A percentile compares a stretch with the other conserved stretches of the same genome.
Evolutionary conservation across 1,140 invertebrate species (phyloP).

Genomic region (Nasonia giraulti): DNA sequence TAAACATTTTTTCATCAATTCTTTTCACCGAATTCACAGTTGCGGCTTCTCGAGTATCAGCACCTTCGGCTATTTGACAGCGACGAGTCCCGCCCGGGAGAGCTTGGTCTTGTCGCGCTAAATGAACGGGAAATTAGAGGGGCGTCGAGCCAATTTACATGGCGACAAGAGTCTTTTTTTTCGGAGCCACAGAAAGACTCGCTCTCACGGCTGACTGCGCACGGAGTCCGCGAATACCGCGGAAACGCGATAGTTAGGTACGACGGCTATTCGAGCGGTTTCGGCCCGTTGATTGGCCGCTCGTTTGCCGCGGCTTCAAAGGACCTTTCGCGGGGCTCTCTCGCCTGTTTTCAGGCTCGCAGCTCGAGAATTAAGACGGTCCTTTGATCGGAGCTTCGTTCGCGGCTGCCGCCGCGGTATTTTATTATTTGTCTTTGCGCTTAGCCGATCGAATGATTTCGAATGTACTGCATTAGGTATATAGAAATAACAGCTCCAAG

Average conservation of each 20-base stretch:
- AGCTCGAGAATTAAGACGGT: too few relatives aligned
- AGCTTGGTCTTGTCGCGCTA: conserved; percentile 16
- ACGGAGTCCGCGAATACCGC: neutral
- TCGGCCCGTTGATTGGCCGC: neutral
- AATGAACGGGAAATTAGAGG: conserved; percentile 58
- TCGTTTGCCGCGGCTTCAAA: neutral
- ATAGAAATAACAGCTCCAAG: neutral
- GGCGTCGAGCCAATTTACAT: conserved; percentile 59
- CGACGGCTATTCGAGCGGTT: neutral
- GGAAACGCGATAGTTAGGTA: neutral
- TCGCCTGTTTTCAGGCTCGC: neutral
- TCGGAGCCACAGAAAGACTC: conserved; percentile 49
- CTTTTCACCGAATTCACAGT: neutral
- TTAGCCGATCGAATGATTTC: neutral
- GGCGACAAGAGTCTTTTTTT: conserved; percentile 57
- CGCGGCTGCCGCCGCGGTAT: neutral
- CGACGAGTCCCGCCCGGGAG: conserved; percentile 52
- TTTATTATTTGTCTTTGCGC: neutral
- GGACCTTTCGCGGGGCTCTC: neutral
- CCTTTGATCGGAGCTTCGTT: neutral
- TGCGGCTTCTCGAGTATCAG: neutral
- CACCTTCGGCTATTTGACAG: conserved; percentile 57
- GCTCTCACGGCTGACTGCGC: conserved; percentile 2
- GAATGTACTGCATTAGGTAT: neutral
- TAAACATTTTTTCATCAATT: too few relatives aligned